Base-by-base conservation (phyloP, 2,888 invertebrate species). In the Xylota segnis region DNA sequence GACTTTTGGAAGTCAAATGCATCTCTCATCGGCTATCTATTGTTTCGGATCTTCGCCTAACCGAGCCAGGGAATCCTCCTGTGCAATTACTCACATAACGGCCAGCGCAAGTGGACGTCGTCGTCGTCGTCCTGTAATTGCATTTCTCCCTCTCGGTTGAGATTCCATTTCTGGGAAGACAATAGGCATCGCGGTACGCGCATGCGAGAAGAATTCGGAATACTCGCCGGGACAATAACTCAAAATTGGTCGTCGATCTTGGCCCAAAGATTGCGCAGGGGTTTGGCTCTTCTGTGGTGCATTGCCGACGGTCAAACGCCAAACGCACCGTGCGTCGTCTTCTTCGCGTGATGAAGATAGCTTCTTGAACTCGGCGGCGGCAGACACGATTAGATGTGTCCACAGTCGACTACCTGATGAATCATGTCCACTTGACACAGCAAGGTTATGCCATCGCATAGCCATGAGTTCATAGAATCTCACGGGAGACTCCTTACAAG, bases 51-150 rank as follows among this genome's bases (percentile, higher is more conserved):
- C 76, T 50, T 56, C 54, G 32, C 47, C 63, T 18, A 65, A 65
- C 47, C 27, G 58, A 34, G 56, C 59, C 70, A 58, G 34, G 52
- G 71, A 66, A 66, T 66, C 63, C 79, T 61, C 72, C 74, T 54
- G 58, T 18, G 84, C 75, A 86, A 86, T 86, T 86, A 86, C 76
- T 82, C 72, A 86, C 81, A 71, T 76, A 81, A 72, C 86, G 76
- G 81, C 71, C 59, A 54, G 50, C 59, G 58, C 56, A 27, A 45
- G 45, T 18, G 29, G 63, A 50, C 68, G 23, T 23, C 23, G 75
- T 86, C 84, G 63, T 43, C 68, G 23, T 23, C 23, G 75, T 86
- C 84, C 81, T 76, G 81, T 81, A 75, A 84, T 84, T 79, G 83
- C 77, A 37, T 23, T 29, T 29, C 63, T 37, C 12, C 10, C 7